phyloP scores from a whole-genome alignment of 1,140 invertebrate genomes.

The Magallana ariakensis region DNA sequence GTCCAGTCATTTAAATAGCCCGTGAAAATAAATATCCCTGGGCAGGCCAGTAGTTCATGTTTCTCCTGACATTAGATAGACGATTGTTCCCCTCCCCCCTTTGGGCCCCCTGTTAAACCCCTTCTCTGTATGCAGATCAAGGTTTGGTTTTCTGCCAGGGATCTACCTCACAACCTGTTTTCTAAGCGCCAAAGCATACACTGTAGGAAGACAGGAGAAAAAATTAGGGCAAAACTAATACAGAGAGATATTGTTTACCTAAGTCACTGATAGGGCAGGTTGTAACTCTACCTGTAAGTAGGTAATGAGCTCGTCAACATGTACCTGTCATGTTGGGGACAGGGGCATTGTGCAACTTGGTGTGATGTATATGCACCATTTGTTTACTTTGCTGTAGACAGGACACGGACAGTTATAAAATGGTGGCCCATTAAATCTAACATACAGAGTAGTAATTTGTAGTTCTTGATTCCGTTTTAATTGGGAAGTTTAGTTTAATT shows the following conservation, averaged over 20 bases:
- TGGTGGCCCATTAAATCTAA: no score
- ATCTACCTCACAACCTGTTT: constrained; percentile 19
- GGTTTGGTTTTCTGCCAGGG: background rate
- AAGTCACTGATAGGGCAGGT: background rate
- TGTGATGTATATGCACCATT: background rate
- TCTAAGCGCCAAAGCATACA: constrained; percentile 3
- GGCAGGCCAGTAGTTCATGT: background rate
- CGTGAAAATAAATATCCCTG: constrained; percentile 4
- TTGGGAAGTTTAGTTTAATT: no score
- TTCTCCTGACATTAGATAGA: background rate
- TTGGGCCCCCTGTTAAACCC: background rate
- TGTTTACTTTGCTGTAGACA: no score
- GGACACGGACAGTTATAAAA: no score
- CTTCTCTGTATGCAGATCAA: constrained; percentile 9
- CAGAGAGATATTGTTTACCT: background rate
- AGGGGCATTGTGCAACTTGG: background rate
- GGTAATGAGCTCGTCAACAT: background rate
- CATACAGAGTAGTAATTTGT: no score
- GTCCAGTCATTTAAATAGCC: constrained; percentile 18
- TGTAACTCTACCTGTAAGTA: constrained; percentile 9
- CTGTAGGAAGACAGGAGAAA: background rate
- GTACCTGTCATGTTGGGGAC: background rate
- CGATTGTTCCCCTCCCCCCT: background rate
- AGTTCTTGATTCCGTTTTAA: no score
- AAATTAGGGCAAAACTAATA: constrained; percentile 7